phyloP scores from a whole-genome alignment of 1,140 invertebrate species.

The Palaemon carinicauda region DNA sequence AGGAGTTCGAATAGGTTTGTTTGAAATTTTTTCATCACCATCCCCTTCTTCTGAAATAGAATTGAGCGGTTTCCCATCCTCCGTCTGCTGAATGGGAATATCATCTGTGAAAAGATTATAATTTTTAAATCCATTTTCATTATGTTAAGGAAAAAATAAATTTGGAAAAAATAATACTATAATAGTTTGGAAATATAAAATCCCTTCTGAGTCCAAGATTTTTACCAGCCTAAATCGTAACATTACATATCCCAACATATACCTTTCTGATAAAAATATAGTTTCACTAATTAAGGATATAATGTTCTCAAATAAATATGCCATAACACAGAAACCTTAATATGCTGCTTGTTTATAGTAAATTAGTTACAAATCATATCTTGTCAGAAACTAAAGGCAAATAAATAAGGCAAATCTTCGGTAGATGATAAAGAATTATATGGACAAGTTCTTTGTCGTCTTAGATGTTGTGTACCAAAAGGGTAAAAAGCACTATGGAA shows the following conservation, averaged over 20 bases:
- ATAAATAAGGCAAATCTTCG: no score
- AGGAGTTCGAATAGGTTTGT: constrained; percentile 44
- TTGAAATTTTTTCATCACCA: neutral
- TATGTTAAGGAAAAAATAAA: neutral
- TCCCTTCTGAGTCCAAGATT: neutral
- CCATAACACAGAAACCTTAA: no score
- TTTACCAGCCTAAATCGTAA: neutral
- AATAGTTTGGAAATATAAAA: neutral
- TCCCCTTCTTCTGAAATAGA: constrained; percentile 41
- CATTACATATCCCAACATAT: neutral
- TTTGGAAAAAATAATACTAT: neutral
- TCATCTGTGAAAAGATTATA: constrained; percentile 22
- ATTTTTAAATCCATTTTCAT: neutral
- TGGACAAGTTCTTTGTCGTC: no score
- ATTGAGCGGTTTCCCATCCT: constrained; percentile 30
- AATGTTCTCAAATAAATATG: neutral
- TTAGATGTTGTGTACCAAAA: no score
- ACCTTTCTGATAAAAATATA: neutral
- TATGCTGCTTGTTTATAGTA: no score
- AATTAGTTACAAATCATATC: no score
- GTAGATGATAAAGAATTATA: no score
- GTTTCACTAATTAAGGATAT: neutral
- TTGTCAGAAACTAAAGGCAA: no score
- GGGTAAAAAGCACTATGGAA: no score
- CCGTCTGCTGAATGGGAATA: constrained; percentile 48